Base-by-base conservation (phyloP, 2,113 vertebrate species). In the Marcusenius ussheri region DNA sequence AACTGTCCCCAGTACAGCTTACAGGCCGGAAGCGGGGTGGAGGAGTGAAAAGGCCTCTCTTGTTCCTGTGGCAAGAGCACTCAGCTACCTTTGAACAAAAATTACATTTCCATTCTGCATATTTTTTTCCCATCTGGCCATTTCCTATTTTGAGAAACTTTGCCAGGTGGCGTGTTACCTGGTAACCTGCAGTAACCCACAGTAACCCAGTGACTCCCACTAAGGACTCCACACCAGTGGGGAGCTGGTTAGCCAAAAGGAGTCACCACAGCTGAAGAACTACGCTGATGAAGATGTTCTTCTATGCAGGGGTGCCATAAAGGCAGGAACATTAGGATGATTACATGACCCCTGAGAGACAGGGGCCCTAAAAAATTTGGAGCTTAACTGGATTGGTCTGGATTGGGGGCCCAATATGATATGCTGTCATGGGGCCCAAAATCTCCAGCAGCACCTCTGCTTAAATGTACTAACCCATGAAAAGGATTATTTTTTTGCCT, bases 1-100 rank as follows among this genome's bases (percentile, higher is more conserved):
- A 96, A 96, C 95, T 94, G 93, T 90, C 90, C 90, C 89, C 77
- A 62, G 49, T 45, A 88, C 45, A 86, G 31, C 89, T 50, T 21
- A 17, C 19, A 2, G 21, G 45, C 53, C n/a, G 5, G 89, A 77
- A 90, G 49, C 83, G 10, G 47, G 21, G 89, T 39, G 51, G 27
- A 15, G 49, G 7, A 87, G 46, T 42, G 70, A 58, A 45, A 42
- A 27, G 51, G 56, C 17, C 50, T 53, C 31, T 58, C 53, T 46
- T 89, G 83, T 70, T 70, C 45, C 42, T 35, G 19, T 87, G 56
- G 31, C n/a, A 58, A 66, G 39, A 70, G 35, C 49, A 85, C 49
- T 66, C 80, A 86, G 31, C 7, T 39, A 49, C 46, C 56, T 70
- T 58, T 85, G 77, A 89, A 5, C 53, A 35, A 80, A 80, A 19